Base-by-base conservation (phyloP, 2,113 vertebrate species). In the Sorex fumeus region DNA sequence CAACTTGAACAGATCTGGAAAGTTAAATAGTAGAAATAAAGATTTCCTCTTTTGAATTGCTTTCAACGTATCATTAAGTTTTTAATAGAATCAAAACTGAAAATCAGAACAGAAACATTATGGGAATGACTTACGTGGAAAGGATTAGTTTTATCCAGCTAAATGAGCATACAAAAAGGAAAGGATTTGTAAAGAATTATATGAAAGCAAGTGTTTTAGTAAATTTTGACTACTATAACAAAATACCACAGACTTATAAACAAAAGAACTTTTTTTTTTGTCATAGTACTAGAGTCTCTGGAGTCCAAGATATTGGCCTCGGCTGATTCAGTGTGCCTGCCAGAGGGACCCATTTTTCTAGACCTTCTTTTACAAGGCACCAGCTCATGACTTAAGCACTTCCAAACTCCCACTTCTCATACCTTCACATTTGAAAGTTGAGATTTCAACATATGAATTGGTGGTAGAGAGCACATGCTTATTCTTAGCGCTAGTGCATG, bases 91-190 rank as follows among this genome's bases (percentile, higher is more conserved):
- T 79, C 43, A 66, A 86, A 95, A 67, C 21, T 60, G 27, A 83
- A 81, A 28, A 36, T 80, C 1, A 6, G 45, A 75, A 83, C 1
- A 53, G n/a, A 34, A 16, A 6, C 19, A 76, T 76, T 67, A 70
- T 60, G 23, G n/a, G 43, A 78, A 66, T 74, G 7, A 43, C n/a
- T 82, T 77, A 69, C 84, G 30, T 15, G 32, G 78, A 32, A 91
- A 95, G 60, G 75, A 82, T 19, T 34, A 87, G 32, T 84, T n/a
- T 91, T 85, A 93, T 67, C 40, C 32, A 82, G 21, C 45, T 60
- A 83, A 86, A 91, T 47, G 77, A 77, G 28, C 30, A 69, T 18
- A 76, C 7, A 82, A 36, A 78, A 67, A 79, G 76, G 83, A 88
- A 75, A 83, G n/a, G 0, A 5, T 11, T 36, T 43, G 28, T 64